A percentile compares a stretch with the other conserved stretches of the same genome.
phyloP scores from a whole-genome alignment of 2,888 invertebrate species.

The Chrysina gloriosa region DNA sequence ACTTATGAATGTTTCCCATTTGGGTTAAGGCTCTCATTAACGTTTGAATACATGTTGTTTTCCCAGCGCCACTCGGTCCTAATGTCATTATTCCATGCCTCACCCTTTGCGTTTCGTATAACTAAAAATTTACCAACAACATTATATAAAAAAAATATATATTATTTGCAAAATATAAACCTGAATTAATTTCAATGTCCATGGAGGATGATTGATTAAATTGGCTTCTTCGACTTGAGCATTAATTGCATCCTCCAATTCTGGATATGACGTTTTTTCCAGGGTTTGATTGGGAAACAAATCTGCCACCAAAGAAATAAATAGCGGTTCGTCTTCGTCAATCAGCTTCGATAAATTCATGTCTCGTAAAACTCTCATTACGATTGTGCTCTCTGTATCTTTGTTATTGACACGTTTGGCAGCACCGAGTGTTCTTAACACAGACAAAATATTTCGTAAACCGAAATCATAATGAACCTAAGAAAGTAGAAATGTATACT shows the following conservation, averaged over 20 bases:
- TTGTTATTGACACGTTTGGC: conserved; percentile 91
- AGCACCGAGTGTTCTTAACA: conserved; percentile 91
- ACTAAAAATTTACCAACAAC: conserved; percentile 65
- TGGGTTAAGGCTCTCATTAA: conserved; percentile 92
- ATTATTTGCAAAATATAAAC: conserved; percentile 61
- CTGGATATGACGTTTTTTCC: conserved; percentile 91
- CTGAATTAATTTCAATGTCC: conserved; percentile 94
- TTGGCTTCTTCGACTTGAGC: conserved; percentile 84
- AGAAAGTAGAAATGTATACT: conserved; percentile 33
- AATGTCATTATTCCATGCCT: conserved; percentile 96
- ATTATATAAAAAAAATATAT: not conserved
- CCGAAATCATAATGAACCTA: conserved; percentile 98
- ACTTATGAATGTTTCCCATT: conserved; percentile 86
- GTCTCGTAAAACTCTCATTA: conserved; percentile 96
- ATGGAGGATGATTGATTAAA: conserved; percentile 92
- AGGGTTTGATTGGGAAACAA: conserved; percentile 94
- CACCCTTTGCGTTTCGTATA: conserved; percentile 95
- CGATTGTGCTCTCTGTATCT: conserved; percentile 95
- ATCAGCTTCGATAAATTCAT: conserved; percentile 98
- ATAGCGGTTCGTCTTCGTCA: conserved; percentile 97
- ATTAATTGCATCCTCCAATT: conserved; percentile 88
- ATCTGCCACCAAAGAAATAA: conserved; percentile 94
- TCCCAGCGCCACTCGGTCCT: conserved; percentile 95
- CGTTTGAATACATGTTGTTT: conserved; percentile 90
- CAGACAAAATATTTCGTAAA: conserved; percentile 93